These are phyloP conservation scores for Mionectes olivaceus DNA, from an alignment of 2,797 vertebrate genomes.

Conservation along the genomic window DNA sequence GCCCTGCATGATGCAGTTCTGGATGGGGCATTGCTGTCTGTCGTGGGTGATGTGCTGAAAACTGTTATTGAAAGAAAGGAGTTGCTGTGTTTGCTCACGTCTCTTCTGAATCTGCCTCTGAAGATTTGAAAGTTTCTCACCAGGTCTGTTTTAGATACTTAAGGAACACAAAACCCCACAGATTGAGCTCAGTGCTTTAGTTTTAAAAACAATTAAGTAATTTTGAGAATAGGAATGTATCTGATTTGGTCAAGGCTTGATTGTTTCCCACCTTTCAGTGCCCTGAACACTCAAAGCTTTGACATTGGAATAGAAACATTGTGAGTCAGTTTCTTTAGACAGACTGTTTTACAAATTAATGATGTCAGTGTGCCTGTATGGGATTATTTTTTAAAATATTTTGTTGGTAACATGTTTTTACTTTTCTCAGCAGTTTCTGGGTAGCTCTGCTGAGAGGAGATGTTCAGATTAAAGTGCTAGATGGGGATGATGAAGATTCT, in stretches of 20 bases:
- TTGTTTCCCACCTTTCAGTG: not conserved
- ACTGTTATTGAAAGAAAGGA: not conserved
- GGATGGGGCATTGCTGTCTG: rapidly evolving
- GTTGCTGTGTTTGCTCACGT: not conserved
- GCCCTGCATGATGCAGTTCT: not conserved
- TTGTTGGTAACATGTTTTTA: not conserved
- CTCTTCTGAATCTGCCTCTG: not conserved
- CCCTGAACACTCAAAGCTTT: not conserved
- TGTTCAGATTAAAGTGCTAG: not conserved
- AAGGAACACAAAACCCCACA: not conserved
- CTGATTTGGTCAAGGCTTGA: not conserved
- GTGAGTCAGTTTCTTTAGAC: not conserved
- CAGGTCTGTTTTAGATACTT: not conserved
- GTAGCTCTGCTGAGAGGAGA: not conserved
- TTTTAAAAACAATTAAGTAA: not conserved
- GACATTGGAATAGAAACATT: not conserved
- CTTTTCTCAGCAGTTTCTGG: not conserved
- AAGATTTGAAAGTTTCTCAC: not conserved
- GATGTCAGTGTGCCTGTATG: not conserved
- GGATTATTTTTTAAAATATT: not conserved
- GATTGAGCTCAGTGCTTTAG: not conserved
- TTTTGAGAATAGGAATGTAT: not conserved
- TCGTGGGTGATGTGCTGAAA: not conserved
- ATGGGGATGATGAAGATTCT: not conserved
- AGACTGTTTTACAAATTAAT: not conserved